These are phyloP conservation scores for Eretmochelys imbricata DNA, from an alignment of 2,113 vertebrate genomes.

Conservation along the genomic window DNA sequence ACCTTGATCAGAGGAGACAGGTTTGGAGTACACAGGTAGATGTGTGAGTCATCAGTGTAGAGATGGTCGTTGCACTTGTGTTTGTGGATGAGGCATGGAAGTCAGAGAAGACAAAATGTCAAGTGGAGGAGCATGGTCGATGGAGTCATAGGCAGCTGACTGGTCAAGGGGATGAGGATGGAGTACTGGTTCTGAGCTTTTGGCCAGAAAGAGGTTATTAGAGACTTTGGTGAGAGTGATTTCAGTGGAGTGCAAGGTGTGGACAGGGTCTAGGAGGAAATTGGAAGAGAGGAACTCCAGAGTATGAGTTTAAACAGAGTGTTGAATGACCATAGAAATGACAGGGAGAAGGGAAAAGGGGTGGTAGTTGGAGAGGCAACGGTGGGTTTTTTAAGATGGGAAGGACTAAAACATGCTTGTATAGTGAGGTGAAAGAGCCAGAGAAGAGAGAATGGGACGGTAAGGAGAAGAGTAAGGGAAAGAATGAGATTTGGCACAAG, in stretches of 20 bases:
- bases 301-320: not conserved
- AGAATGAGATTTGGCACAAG: not conserved
- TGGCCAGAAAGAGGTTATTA: not conserved
- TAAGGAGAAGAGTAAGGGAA: not conserved
- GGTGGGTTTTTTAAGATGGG: not conserved
- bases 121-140: not conserved
- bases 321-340: not conserved
- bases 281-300: not conserved
- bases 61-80: not conserved
- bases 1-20: not conserved
- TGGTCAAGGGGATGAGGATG: not conserved
- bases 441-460: not conserved
- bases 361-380: not conserved
- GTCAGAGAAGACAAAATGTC: not conserved
- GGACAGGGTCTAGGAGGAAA: not conserved
- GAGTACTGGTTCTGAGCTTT: not conserved
- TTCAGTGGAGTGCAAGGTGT: not conserved
- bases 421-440: not conserved
- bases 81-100: not conserved
- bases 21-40: not conserved
- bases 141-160: not conserved
- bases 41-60: not conserved
- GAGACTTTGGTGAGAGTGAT: not conserved
- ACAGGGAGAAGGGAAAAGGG: not conserved
- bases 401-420: not conserved